Base-by-base conservation (phyloP, 2,113 vertebrate species). In the Thymallus thymallus region DNA sequence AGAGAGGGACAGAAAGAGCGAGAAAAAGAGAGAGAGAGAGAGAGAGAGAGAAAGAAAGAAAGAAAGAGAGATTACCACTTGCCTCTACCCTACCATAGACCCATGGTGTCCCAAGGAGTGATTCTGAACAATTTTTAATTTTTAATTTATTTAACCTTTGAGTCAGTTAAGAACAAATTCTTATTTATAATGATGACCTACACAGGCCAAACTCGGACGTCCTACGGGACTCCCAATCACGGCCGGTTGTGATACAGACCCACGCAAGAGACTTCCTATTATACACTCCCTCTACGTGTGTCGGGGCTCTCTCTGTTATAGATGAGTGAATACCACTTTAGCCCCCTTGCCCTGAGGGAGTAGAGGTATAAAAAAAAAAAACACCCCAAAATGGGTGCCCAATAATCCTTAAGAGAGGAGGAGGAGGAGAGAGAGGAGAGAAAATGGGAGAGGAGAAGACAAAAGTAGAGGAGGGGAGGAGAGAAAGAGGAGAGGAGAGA, bases 271-370 rank as follows among this genome's bases (percentile, higher is more conserved):
- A 16, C 35, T 68, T 41, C 35, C 41, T 24, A 14, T 69, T 51
- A 26, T 48, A 22, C 24, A 6, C 22, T 6, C 23, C 45, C 48
- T 24, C 35, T 23, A 24, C 29, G 12, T 46, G 3, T 69, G 22
- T 55, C 24, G 5, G 14, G 22, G 16, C 45, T 69, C 23, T 9
- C 35, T 68, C 24, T 23, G 13, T 64, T 22, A 55, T n/a, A 6
- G 69, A 69, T 84, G 84, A 78, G 68, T 74, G 76, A 79, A 78
- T 71, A 81, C 79, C 74, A 46, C 72, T 84, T 81, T 68, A 76
- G 30, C 4, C 3, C 14, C 4, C 6, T 18, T 75, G 74, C 75
- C 74, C 81, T 68, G 61, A 71, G 76, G 75, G 60, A 3, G 41
- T 75, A n/a, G 6, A 66, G 26, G 69, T 78, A 51, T 32, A 63